These are phyloP conservation scores for Theodoxus fluviatilis DNA, from an alignment of 2,888 invertebrate species.

Conservation along the genomic window DNA sequence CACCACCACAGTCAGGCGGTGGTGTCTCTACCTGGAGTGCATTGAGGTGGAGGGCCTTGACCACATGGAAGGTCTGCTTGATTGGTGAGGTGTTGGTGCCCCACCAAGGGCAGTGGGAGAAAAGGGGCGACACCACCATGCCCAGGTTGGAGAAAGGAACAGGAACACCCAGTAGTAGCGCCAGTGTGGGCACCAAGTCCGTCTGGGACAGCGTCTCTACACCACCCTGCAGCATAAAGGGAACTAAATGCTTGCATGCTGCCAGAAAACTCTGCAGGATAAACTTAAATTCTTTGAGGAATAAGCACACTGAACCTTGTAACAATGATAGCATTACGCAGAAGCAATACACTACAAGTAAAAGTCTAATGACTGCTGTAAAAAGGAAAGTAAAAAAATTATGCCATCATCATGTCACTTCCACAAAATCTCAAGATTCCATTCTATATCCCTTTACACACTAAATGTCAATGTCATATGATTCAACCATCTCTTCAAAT, in stretches of 20 bases:
- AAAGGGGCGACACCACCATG: slow-evolving; percentile 72
- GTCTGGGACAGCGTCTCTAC: slow-evolving; percentile 73
- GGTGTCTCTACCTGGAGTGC: slow-evolving; percentile 33
- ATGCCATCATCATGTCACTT: background rate
- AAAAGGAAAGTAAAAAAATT: background rate
- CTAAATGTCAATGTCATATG: too few relatives aligned
- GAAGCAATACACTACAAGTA: too few relatives aligned
- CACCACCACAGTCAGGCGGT: too few relatives aligned
- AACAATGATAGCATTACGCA: too few relatives aligned
- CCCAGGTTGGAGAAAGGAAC: slow-evolving; percentile 89
- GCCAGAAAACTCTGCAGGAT: too few relatives aligned
- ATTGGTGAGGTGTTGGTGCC: slow-evolving; percentile 45
- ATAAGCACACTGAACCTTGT: too few relatives aligned
- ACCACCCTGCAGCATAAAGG: slow-evolving; percentile 33
- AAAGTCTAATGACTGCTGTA: background rate
- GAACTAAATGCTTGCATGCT: too few relatives aligned
- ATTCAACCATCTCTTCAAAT: too few relatives aligned
- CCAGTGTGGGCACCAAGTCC: slow-evolving; percentile 90
- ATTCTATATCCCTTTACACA: too few relatives aligned
- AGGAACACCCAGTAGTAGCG: slow-evolving; percentile 83
- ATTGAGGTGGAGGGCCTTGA: slow-evolving; percentile 38
- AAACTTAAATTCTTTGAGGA: too few relatives aligned
- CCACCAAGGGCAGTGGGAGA: slow-evolving; percentile 57
- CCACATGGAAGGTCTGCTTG: slow-evolving; percentile 43
- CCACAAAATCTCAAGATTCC: background rate